Evolutionary conservation across 2,888 invertebrate genomes (phyloP), one percentile per base, ranked within the genome.

Genomic region (Lasioglossum zephyrum): DNA sequence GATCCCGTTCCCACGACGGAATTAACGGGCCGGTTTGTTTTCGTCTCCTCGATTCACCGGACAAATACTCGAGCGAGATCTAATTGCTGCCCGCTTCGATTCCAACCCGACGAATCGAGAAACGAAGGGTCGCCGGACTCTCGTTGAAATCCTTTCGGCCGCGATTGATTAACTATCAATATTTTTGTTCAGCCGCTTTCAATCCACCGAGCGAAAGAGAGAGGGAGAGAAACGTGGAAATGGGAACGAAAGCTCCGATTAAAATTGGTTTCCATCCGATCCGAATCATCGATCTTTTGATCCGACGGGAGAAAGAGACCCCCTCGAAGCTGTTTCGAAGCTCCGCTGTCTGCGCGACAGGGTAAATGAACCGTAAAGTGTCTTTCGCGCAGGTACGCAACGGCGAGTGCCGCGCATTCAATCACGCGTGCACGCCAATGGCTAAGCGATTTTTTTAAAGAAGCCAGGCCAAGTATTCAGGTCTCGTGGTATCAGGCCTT

Each of bases 311-410:
- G n/a, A 26, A 16, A 26, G 70, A 78, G 79, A 77, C 47, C n/a
- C 44, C n/a, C 73, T 73, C 63, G 57, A 77, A 72, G 44, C 69
- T 70, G 31, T 83, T 80, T 79, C 53, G 72, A 87, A 80, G 87
- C 81, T 85, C 82, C 79, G 77, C 66, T n/a, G 53, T 53, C 53
- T n/a, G 82, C 41, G 83, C 44, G 86, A 79, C 86, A 88, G 86
- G 92, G 90, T 92, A 92, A 92, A 92, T 88, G 90, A 92, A 92
- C 91, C 85, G 89, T 90, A 79, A 91, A 93, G 90, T 90, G 89
- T 66, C 66, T 92, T 88, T 79, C 77, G 78, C 74, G 72, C 53
- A 83, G 66, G 36, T 70, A 77, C 75, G 85, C 39, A 81, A 72
- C 79, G 74, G 31, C 75, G 26, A 60, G 86, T 83, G 84, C 87